These are phyloP conservation scores for Drosophila stalkeri DNA, from an alignment of 2,888 invertebrate species.

Conservation along the genomic window DNA sequence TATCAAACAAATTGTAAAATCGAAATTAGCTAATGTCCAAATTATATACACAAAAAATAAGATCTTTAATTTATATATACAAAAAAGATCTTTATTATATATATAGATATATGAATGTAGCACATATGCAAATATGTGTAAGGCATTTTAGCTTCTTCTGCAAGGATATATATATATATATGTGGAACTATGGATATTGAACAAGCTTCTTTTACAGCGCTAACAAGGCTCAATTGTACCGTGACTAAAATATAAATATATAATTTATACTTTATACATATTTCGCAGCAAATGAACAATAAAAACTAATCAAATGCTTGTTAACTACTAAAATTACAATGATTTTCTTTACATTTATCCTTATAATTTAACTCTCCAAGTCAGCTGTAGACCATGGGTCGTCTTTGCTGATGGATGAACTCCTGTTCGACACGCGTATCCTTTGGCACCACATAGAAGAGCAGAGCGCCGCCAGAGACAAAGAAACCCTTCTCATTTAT, in stretches of 20 bases:
- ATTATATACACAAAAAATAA: constrained; percentile 3
- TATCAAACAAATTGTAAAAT: constrained; percentile 16
- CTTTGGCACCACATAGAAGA: constrained; percentile 84
- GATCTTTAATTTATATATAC: constrained; percentile 10
- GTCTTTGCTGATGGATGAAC: constrained; percentile 78
- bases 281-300: constrained; percentile 32
- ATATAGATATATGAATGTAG: background rate
- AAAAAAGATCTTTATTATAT: constrained; percentile 7
- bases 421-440: constrained; percentile 80
- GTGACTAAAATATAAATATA: constrained; percentile 47
- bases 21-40: background rate
- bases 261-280: constrained; percentile 21
- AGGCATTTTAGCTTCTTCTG: constrained; percentile 27
- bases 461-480: constrained; percentile 82
- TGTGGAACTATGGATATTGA: constrained; percentile 41
- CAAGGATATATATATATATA: constrained; percentile 24
- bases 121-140: constrained; percentile 8
- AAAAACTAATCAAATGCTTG: constrained; percentile 59
- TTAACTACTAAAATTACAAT: constrained; percentile 14
- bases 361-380: background rate
- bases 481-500: constrained; percentile 86
- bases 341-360: constrained; percentile 8
- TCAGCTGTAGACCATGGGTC: constrained; percentile 74
- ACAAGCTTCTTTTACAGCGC: constrained; percentile 63
- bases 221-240: constrained; percentile 74